Evolutionary conservation across 2,888 invertebrate genomes (phyloP), one percentile per base, ranked within the genome.

Genomic region (Euzophera pinguis): DNA sequence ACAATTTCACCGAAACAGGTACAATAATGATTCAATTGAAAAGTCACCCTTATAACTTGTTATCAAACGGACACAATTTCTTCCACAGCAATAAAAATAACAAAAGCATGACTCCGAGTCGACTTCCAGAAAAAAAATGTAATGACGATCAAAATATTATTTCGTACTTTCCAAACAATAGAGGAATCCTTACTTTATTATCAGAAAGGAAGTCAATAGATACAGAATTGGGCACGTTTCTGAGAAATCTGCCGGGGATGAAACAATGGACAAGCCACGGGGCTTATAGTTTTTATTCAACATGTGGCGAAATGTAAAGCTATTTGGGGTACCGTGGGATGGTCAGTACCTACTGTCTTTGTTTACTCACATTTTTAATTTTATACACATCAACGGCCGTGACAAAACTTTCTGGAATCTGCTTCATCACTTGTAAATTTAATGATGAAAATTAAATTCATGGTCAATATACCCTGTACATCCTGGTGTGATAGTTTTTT

Each of bases 181-280:
- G 78, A 53, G 59, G 50, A 27, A 60, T 70, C 69, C 77, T 78
- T 72, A 79, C 74, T 83, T 86, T 84, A 84, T 69, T 83, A 87
- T 87, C 86, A 65, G 69, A 79, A 70, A 83, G 87, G 89, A 88
- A 86, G 79, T 85, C 78, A 79, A 86, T 78, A 86, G 85, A 86
- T 86, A 85, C 73, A 69, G 73, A 81, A 84, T 82, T 78, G 76
- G 70, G 57, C 59, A 66, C 55, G 60, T 69, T 86, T 86, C 85
- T 70, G 57, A 60, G 85, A 85, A 84, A 76, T 71, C n/a, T 8
- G 69, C 60, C 65, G 73, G 71, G 67, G 65, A 66, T 83, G 80
- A 85, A 83, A 87, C 86, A 86, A 86, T 78, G 54, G 70, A 41
- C 47, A 14, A 10, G 53, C 60, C 60, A 58, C 64, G 62, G 62